Base-by-base conservation (phyloP, 2,797 vertebrate species). In the Microctenopoma stevenorrisi region DNA sequence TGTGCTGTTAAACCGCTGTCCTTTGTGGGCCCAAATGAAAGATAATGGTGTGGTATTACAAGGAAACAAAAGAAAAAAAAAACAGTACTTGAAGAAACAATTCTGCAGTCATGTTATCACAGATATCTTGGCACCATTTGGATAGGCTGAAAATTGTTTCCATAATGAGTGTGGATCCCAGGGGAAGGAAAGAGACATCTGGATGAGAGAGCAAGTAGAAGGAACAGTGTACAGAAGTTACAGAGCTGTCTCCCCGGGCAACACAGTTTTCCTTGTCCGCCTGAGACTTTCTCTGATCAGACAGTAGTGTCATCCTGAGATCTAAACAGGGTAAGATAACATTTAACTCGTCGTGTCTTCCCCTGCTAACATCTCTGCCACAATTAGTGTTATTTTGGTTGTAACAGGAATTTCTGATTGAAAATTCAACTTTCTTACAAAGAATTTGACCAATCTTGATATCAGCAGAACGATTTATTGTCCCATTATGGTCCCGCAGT, bases 101-200 rank as follows among this genome's bases (percentile, higher is more conserved):
- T 33, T n/a, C 16, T 43, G 18, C 44, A 33, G 65, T 44, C 35
- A 52, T 79, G 65, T 76, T 74, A 81, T 89, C 71, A 25, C 42
- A 68, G 63, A 85, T 78, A 83, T 83, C 68, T 73, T 22, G 7
- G 74, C 72, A 75, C 68, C 63, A 57, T 85, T 87, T 72, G 50
- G 66, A 84, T 74, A 65, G 58, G 37, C 73, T 82, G 76, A 65
- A 79, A 82, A 86, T 79, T 70, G 82, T 88, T 88, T 87, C 85
- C 75, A 79, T 86, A 88, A 85, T 86, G 72, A 88, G 75, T 82
- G 72, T 81, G 64, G 54, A 72, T 87, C 87, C 64, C 78, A 40
- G 55, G 81, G 84, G 81, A 79, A 59, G 65, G 61, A 57, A 51
- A 62, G 68, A 76, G 76, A 87, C 88, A 89, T 90, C 84, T 91